Conservation (phyloP, 2,113 vertebrate species). For the Triplophysa rosa region DNA sequence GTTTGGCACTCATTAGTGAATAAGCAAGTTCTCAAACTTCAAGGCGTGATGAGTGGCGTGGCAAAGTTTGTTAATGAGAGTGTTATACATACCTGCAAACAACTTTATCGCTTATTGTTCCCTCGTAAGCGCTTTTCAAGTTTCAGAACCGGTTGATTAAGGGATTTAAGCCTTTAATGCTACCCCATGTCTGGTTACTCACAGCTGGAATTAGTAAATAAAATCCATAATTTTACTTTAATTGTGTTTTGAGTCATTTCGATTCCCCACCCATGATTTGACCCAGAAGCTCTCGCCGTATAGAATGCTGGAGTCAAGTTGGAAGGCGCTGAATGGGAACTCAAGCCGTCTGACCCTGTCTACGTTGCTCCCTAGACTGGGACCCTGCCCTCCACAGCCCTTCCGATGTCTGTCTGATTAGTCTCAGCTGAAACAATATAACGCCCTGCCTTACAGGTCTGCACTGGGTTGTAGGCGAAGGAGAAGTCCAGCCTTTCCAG, state of each 20-base stretch:
- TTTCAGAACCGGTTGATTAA: not conserved
- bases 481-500: slow-evolving; percentile 32
- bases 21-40: not conserved
- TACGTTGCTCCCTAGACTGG: slow-evolving; percentile 47
- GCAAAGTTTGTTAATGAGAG: not conserved
- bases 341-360: slow-evolving; percentile 54
- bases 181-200: not conserved
- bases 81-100: not conserved
- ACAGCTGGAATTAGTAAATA: not conserved
- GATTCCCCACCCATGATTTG: slow-evolving; percentile 63
- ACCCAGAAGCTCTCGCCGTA: slow-evolving; percentile 20
- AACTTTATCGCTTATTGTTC: not conserved
- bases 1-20: not conserved
- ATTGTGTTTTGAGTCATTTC: slow-evolving; percentile 35
- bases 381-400: slow-evolving; percentile 45
- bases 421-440: slow-evolving; percentile 67
- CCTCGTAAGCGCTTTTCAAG: not conserved
- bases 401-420: slow-evolving; percentile 63
- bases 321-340: slow-evolving; percentile 46
- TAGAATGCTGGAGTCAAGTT: slow-evolving; percentile 35
- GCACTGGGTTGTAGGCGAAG: slow-evolving; percentile 54
- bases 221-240: not conserved
- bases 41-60: not conserved
- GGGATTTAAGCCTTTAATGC: not conserved
- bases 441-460: slow-evolving; percentile 63